Evolutionary conservation across 92 coral and sea anemone species (phyloP).

Genomic region (Blastomussa wellsi): DNA sequence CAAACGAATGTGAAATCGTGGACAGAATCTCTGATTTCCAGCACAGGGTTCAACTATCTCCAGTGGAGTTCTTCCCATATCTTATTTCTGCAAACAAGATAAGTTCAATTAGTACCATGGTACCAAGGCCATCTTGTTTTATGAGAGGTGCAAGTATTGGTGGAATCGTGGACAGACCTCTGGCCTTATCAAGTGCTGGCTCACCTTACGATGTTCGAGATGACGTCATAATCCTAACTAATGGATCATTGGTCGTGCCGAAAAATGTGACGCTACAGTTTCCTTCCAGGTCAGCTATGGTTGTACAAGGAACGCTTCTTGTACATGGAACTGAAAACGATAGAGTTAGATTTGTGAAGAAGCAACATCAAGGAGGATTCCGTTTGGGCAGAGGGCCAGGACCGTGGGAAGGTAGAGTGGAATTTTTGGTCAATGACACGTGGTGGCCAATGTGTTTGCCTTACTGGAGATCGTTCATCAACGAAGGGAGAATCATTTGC

Average conservation of each 20-base stretch:
- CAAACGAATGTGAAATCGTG: slow-evolving; percentile 41
- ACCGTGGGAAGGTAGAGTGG: slow-evolving; percentile 67
- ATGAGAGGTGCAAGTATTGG: slow-evolving; percentile 36
- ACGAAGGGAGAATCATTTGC: slow-evolving; percentile 52
- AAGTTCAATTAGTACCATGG: neutral
- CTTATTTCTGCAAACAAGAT: slow-evolving; percentile 20
- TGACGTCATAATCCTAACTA: slow-evolving; percentile 63
- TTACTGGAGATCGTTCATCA: neutral
- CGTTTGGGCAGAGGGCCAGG: slow-evolving; percentile 59
- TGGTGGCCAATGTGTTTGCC: slow-evolving; percentile 59
- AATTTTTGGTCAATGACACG: slow-evolving; percentile 41
- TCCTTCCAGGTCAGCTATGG: slow-evolving; percentile 50
- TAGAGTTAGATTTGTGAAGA: slow-evolving; percentile 34
- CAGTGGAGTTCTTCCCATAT: slow-evolving; percentile 47
- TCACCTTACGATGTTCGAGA: slow-evolving; percentile 62
- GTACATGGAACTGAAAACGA: slow-evolving; percentile 43
- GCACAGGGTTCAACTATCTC: slow-evolving; percentile 44
- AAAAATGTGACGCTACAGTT: slow-evolving; percentile 56
- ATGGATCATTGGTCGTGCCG: slow-evolving; percentile 57
- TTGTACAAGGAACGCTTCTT: slow-evolving; percentile 61
- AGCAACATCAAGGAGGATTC: slow-evolving; percentile 6
- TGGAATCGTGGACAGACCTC: slow-evolving; percentile 53
- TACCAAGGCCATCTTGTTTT: slow-evolving; percentile 38
- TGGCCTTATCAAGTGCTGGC: slow-evolving; percentile 18
- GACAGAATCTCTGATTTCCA: slow-evolving; percentile 60